Evolutionary conservation across 2,113 vertebrate genomes (phyloP), one percentile per base, ranked within the genome.

Genomic region (Ceyx cyanopectus): DNA sequence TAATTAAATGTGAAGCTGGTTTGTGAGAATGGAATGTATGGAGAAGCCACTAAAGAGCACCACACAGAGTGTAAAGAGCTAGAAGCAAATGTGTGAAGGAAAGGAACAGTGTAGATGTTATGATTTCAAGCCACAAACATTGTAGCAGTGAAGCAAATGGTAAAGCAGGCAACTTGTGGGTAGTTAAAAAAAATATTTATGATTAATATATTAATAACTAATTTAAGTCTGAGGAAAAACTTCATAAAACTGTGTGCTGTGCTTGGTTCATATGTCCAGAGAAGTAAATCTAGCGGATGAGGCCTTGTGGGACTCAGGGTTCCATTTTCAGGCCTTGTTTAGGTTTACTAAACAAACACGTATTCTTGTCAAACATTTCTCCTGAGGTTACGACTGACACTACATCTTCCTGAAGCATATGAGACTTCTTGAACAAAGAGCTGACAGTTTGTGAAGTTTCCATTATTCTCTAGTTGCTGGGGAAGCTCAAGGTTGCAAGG

Each of bases 1-100:
- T 94, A 96, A 96, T 96, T 95, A 87, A 92, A 95, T 60, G 43
- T 2, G 56, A 92, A 89, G 87, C 77, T 94, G 72, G 43, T 74
- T 92, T 95, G 85, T 95, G 90, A 85, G 94, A 96, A 91, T 73
- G 65, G 63, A 80, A 85, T 1, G 13, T 85, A 63, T 66, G 75
- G 86, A 80, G 72, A 95, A 95, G 92, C 90, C 85, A 81, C 94
- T 96, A 74, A 95, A 96, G 58, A 83, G 87, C 23, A 2, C 90
- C 87, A 94, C 46, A 26, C 81, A 82, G 86, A 93, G 94, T 60
- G 68, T 83, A 81, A 93, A 91, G 90, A 93, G 51, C 60, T 95
- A 65, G 72, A 95, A 93, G 67, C 76, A 92, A 94, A 91, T 56
- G 75, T 87, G 87, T 92, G 87, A 94, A 92, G 79, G 32, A 82